phyloP scores from a whole-genome alignment of 2,888 invertebrate genomes.

The Dryobota labecula region DNA sequence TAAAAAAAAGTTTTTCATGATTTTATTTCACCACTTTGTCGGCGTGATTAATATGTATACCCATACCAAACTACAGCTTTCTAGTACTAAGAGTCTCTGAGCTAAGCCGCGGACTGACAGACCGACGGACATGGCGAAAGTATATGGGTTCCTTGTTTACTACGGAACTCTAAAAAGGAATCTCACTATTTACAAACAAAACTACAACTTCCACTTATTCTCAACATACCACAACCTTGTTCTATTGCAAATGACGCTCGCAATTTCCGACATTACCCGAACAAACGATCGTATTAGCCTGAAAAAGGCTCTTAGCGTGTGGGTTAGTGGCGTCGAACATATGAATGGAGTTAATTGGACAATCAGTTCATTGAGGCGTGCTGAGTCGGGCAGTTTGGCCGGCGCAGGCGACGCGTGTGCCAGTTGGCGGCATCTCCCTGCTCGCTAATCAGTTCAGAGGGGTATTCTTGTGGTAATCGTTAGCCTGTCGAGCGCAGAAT shows the following conservation, averaged over 20 bases:
- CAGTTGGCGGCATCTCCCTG: constrained; percentile 82
- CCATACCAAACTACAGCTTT: too few species aligned
- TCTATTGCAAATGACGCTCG: constrained; percentile 66
- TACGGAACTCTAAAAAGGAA: too few species aligned
- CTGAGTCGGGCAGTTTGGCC: constrained; percentile 83
- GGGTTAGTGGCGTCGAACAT: constrained; percentile 77
- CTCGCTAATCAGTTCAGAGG: constrained; percentile 81
- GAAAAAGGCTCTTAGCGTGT: constrained; percentile 78
- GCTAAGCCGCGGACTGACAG: too few species aligned
- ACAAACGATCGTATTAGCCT: constrained; percentile 78
- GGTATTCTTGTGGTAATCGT: constrained; percentile 71
- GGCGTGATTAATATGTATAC: too few species aligned
- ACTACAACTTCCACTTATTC: constrained; percentile 42
- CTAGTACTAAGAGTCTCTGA: too few species aligned
- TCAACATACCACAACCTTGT: constrained; percentile 49
- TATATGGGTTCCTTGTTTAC: too few species aligned
- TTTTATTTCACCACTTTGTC: too few species aligned
- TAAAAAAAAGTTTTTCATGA: too few species aligned
- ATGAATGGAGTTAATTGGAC: constrained; percentile 89
- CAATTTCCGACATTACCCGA: constrained; percentile 72
- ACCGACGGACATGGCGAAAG: too few species aligned
- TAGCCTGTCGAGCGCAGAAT: constrained; percentile 59
- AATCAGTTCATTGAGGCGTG: constrained; percentile 85
- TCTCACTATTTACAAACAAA: constrained; percentile 11
- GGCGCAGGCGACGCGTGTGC: constrained; percentile 77